phyloP scores from a whole-genome alignment of 2,113 vertebrate species.

The Spea multiplicata region DNA sequence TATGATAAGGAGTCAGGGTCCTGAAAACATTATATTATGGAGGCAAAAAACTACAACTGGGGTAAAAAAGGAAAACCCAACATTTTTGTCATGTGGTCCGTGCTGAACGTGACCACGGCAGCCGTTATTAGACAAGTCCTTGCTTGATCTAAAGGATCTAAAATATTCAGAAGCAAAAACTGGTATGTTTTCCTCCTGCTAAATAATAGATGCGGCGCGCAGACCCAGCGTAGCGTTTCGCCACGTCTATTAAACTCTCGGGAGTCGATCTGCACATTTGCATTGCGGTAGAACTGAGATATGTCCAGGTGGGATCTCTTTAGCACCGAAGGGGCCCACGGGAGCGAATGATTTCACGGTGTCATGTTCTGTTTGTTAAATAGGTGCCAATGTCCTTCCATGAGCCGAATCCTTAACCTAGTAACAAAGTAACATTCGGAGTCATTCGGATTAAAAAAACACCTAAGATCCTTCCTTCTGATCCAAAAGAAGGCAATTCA shows the following conservation, averaged over 20 bases:
- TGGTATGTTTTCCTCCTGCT: constrained; percentile 31
- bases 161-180: constrained; percentile 33
- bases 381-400: not conserved
- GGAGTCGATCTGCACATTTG: not conserved
- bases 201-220: constrained; percentile 47
- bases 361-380: not conserved
- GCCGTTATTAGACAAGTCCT: not conserved
- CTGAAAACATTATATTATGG: too few species aligned
- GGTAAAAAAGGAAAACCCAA: too few species aligned
- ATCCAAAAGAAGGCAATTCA: too few species aligned
- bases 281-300: not conserved
- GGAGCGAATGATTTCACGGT: not conserved
- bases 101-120: too few species aligned
- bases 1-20: too few species aligned
- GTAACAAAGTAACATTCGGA: too few species aligned
- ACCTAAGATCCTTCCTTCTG: too few species aligned
- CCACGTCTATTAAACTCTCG: constrained; percentile 30
- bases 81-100: too few species aligned
- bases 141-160: constrained; percentile 37
- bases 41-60: too few species aligned
- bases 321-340: not conserved
- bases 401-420: not conserved
- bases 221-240: constrained; percentile 19
- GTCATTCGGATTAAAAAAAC: too few species aligned
- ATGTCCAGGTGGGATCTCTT: not conserved